Conservation (phyloP, 2,797 vertebrate genomes). For the Corythornis leucogaster region DNA sequence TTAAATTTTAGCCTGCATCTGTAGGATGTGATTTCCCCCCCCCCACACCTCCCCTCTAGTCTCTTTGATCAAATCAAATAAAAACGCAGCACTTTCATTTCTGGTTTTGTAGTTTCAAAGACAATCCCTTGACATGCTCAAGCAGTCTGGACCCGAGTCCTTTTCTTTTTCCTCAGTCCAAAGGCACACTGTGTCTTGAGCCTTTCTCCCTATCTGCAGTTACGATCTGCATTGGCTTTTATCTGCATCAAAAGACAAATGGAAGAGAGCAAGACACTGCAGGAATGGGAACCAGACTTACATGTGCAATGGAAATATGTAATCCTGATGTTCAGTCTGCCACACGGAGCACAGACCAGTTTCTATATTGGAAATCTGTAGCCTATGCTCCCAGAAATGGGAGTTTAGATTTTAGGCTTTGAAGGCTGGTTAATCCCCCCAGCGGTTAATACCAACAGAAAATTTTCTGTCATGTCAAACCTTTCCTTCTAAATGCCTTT, state of each 20-base stretch:
- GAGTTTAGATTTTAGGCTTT: constrained; percentile 20
- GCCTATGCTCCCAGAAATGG: not conserved
- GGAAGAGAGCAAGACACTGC: constrained; percentile 41
- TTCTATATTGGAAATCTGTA: not conserved
- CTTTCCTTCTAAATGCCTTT: constrained; percentile 23
- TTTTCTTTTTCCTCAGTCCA: constrained; percentile 37
- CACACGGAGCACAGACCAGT: constrained; percentile 4
- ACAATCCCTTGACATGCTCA: constrained; percentile 55
- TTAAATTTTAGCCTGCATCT: constrained; percentile 54
- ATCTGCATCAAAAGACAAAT: constrained; percentile 64
- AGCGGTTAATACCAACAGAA: constrained; percentile 19
- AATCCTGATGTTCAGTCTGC: not conserved
- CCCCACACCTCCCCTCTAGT: not conserved
- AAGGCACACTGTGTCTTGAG: constrained; percentile 10
- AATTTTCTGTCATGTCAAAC: constrained; percentile 42
- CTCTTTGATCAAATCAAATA: constrained; percentile 67
- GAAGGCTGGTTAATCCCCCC: constrained; percentile 31
- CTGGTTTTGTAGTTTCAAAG: constrained; percentile 62
- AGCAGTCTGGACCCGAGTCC: constrained; percentile 7
- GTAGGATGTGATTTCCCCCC: constrained; percentile 28
- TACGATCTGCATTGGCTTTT: constrained; percentile 57
- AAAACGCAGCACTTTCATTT: constrained; percentile 39
- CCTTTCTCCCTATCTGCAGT: constrained; percentile 54
- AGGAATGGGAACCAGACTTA: constrained; percentile 45
- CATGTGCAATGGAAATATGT: constrained; percentile 4